Base-by-base conservation (phyloP, 1,140 invertebrate genomes). In the Condylostylus longicornis region DNA sequence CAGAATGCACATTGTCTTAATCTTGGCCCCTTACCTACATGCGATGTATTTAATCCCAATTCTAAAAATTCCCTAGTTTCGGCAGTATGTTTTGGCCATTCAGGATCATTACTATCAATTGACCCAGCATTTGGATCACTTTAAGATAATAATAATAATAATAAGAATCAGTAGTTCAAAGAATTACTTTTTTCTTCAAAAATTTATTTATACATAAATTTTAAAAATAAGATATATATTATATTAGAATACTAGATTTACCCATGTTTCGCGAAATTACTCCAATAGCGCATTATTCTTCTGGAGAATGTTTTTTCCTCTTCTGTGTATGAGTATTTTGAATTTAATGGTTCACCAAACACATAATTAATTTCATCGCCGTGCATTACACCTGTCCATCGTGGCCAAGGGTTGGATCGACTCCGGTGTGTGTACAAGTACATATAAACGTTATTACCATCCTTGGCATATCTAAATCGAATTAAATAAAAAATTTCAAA, bases 341-440 rank as follows among this genome's bases (percentile, higher is more conserved):
- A 71, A 56, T 91, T 81, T 5, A 94, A 66, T 1, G 89, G 87
- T 52, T 93, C 84, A 14, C 93, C 90, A 61, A 95, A 95, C 14
- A 94, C 72, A 61, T 89, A 97, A 52, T 75, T 84, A 42, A 98
- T 94, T 62, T 97, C 93, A 61, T 96, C 90, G 1, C 78, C 93
- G 60, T 97, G 93, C 71, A 96, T 79, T 0, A 89, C 87, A 6
- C 91, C 93, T 42, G 90, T 89, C 91, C 93, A 97, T 33, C 75
- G 74, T 1, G 90, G 91, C 91, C 91, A 97, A 1, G 80, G 82
- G 56, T 84, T 88, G 37, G 74, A 70, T 43, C 72, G 64, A 15
- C 82, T 88, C 42, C 89, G 74, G 53, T 96, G 88, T 41, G 79
- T 86, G 61, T 86, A 97, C 53, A 89, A 87, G 61, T 97, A 98